Conservation (phyloP, 2,113 vertebrate genomes). For the Eclectus roratus region DNA sequence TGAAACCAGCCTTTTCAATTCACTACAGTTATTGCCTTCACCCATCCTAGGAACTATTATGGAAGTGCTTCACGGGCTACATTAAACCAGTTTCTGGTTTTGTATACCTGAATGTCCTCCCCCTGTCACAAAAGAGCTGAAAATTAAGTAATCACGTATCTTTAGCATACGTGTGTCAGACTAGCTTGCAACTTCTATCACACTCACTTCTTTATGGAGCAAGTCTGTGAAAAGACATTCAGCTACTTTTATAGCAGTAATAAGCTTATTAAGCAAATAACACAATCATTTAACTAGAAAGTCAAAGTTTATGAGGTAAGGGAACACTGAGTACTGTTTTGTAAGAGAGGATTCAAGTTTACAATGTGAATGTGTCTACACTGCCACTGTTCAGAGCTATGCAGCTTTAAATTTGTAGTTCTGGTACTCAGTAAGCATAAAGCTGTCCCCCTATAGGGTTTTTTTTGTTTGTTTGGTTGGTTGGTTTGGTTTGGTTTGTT, state of each 20-base stretch:
- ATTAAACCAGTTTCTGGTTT: background rate
- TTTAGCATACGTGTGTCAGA: background rate
- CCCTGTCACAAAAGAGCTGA: background rate
- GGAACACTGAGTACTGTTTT: background rate
- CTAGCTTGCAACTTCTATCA: background rate
- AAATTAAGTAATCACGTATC: background rate
- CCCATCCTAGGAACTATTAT: background rate
- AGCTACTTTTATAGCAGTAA: background rate
- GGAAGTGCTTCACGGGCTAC: background rate
- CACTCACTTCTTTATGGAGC: background rate
- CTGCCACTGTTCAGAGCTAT: background rate
- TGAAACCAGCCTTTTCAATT: background rate
- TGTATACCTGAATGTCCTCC: background rate
- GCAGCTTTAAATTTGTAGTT: background rate
- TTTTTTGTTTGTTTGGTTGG: too few species aligned
- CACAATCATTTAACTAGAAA: background rate
- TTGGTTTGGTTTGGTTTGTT: too few species aligned
- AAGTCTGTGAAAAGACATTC: constrained; percentile 17
- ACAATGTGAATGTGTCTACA: background rate
- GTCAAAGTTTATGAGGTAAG: constrained; percentile 7
- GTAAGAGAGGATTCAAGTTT: background rate
- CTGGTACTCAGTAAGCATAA: background rate
- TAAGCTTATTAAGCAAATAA: background rate
- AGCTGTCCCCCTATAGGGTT: background rate
- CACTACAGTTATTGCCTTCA: background rate